Conservation (phyloP, 2,113 vertebrate species). For the Lophochroa leadbeateri region DNA sequence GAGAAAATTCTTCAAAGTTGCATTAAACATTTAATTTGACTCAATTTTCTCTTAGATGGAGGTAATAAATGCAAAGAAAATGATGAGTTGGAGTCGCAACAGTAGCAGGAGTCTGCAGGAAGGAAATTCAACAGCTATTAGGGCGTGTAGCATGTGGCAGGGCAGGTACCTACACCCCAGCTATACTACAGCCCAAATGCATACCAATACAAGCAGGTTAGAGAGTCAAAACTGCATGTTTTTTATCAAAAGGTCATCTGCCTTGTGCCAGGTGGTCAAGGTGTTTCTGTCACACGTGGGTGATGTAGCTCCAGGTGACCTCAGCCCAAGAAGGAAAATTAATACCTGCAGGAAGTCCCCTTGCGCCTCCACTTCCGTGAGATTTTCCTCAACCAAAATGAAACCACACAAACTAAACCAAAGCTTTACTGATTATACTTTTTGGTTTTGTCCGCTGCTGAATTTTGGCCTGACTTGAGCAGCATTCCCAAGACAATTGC, state of each 20-base stretch:
- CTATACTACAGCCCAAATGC: not conserved
- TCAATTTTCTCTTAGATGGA: not conserved
- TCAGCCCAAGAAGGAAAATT: not conserved
- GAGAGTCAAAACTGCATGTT: rapidly evolving
- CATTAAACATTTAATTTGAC: not conserved
- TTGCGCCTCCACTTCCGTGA: not conserved
- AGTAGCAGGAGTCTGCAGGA: not conserved
- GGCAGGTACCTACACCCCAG: not conserved
- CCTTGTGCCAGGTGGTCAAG: not conserved
- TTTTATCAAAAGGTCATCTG: not conserved
- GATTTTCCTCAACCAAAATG: not conserved
- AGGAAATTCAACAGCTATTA: not conserved
- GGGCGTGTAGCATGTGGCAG: not conserved
- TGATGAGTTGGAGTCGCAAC: not conserved
- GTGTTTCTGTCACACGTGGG: not conserved
- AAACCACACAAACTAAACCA: not conserved
- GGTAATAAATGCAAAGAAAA: not conserved
- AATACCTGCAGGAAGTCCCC: not conserved
- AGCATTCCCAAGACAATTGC: not conserved
- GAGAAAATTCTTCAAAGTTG: not conserved
- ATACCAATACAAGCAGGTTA: not conserved
- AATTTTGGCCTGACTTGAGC: not conserved
- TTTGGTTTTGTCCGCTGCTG: not conserved
- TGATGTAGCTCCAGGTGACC: not conserved
- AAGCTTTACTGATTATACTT: not conserved